Evolutionary conservation across 2,113 vertebrate species (phyloP), one percentile per base, ranked within the genome.

Genomic region (Telmatochromis sp.): DNA sequence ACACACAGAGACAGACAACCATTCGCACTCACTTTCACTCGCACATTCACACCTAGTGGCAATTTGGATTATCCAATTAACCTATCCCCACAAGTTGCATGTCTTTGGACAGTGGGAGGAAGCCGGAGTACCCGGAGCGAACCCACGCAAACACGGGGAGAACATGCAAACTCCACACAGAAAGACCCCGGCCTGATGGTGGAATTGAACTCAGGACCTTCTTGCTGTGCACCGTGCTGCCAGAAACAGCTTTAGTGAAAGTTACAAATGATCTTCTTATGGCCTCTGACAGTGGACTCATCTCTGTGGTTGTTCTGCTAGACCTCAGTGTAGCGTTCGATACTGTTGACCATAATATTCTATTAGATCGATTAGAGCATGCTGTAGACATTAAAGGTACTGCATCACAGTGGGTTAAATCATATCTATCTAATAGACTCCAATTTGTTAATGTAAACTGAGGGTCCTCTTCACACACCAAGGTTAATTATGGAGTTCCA

Each of bases 91-190:
- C 40, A 42, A 13, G 12, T 0, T 42, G 3, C 40, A 13, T 42
- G 40, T 42, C 40, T 42, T 42, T 13, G 40, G 40, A 42, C 40
- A 1, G 40, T 42, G 40, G 40, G 40, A 42, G 40, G 40, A 42
- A 40, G 40, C 11, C 5, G 3, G 11, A 42, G 40, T 42, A 42
- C 11, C 40, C 0, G 11, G 40, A 42, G 11, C 0, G 40, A 42
- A 42, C 40, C 40, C 40, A 42, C 11, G 3, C 40, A 42, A 42
- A 42, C 40, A 42, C 11, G 5, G 40, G 40, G 40, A 42, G 40
- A 42, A 42, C 40, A 42, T 42, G 40, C 40, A 42, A 42, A 42
- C 40, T 13, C 40, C 40, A 42, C 40, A 42, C 40, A 42, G 40
- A 42, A 42, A 42, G 40, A 42, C 40, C 40, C 40, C 11, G 3